These are phyloP conservation scores for Corvus hawaiiensis DNA, from an alignment of 2,113 vertebrate genomes.

Conservation along the genomic window DNA sequence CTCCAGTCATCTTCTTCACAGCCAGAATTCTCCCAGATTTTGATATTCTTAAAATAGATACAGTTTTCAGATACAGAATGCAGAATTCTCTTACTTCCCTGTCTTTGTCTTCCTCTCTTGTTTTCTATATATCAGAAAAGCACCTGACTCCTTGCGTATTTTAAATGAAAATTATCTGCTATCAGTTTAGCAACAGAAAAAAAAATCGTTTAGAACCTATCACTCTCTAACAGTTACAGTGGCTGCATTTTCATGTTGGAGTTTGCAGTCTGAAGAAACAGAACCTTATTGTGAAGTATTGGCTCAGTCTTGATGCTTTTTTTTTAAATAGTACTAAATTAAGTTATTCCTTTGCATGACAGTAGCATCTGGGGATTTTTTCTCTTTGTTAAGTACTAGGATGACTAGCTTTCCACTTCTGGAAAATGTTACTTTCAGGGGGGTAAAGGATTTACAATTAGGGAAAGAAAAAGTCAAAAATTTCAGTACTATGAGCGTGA, in stretches of 20 bases:
- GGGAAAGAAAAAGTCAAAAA: background rate
- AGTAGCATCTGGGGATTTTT: constrained; percentile 15
- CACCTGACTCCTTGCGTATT: background rate
- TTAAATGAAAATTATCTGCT: background rate
- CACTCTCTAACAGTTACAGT: background rate
- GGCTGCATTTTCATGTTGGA: background rate
- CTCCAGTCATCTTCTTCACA: background rate
- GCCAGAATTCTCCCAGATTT: background rate
- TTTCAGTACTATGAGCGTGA: background rate
- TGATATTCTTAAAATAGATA: background rate
- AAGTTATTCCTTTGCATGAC: background rate
- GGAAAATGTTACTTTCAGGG: constrained; percentile 30
- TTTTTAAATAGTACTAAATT: background rate
- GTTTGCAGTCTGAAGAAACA: background rate
- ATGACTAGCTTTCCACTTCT: constrained; percentile 14
- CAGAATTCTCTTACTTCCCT: background rate
- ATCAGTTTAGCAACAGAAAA: background rate
- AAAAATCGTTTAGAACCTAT: background rate
- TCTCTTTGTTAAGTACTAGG: background rate
- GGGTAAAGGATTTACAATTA: background rate
- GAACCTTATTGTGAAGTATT: background rate
- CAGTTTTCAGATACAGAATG: background rate
- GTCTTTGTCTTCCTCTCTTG: background rate
- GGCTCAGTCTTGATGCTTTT: background rate
- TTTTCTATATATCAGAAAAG: background rate